phyloP scores from a whole-genome alignment of 2,797 vertebrate species.

The Coilia nasus region DNA sequence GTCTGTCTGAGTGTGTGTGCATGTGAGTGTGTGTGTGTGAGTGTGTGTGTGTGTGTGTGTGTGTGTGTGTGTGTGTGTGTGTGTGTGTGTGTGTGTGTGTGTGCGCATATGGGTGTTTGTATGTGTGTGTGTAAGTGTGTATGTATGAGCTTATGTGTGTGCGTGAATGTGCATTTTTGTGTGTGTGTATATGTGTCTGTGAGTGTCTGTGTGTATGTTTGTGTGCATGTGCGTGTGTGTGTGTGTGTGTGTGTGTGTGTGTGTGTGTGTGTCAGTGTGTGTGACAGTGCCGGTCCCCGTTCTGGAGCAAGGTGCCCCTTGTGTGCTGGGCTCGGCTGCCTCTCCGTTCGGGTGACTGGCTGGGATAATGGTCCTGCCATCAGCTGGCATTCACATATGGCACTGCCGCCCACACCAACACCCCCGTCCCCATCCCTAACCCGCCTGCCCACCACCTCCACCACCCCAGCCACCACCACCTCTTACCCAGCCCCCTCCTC shows the following conservation, averaged over 20 bases:
- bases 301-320: constrained; percentile 23
- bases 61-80: constrained; percentile 18
- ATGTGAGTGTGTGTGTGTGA: constrained; percentile 14
- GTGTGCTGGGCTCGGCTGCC: constrained; percentile 33
- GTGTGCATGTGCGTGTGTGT: not conserved
- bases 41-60: constrained; percentile 22
- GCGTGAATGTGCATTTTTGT: constrained; percentile 27
- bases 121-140: not conserved
- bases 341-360: constrained; percentile 64
- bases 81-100: constrained; percentile 3
- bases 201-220: constrained; percentile 42
- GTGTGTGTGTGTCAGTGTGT: not conserved
- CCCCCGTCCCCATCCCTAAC: constrained; percentile 39
- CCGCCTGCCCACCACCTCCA: not conserved
- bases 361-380: constrained; percentile 76
- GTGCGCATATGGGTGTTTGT: not conserved
- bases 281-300: constrained; percentile 12
- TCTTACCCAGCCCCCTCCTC: constrained; percentile 16
- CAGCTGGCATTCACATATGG: constrained; percentile 73
- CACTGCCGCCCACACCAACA: constrained; percentile 54
- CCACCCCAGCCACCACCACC: constrained; percentile 20
- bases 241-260: constrained; percentile 1
- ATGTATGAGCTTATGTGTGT: constrained; percentile 39
- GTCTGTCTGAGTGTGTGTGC: constrained; percentile 18
- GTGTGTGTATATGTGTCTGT: not conserved